Evolutionary conservation across 2,797 vertebrate species (phyloP).

Genomic region (Apogon talboti): DNA sequence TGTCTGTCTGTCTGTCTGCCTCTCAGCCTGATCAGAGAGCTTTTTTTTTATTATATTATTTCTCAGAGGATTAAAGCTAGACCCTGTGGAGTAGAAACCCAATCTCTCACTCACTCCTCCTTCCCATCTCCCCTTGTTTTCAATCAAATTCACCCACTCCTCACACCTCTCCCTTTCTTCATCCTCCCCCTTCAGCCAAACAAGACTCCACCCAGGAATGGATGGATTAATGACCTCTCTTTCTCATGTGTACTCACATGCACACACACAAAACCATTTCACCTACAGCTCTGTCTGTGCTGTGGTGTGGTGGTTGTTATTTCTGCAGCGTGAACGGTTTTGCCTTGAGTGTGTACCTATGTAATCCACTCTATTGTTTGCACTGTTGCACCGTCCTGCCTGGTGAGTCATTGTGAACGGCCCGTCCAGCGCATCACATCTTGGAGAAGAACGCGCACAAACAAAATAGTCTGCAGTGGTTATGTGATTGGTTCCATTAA

Average conservation of each 20-base stretch:
- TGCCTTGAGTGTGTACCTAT: constrained; percentile 26
- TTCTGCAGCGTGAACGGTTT: constrained; percentile 28
- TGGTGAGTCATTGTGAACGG: constrained; percentile 60
- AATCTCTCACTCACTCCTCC: constrained; percentile 34
- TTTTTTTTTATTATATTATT: constrained; percentile 57
- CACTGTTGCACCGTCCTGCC: constrained; percentile 30
- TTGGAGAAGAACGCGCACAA: constrained; percentile 47
- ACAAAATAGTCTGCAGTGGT: constrained; percentile 63
- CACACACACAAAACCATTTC: constrained; percentile 20
- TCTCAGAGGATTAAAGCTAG: constrained; percentile 64
- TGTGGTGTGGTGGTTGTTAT: constrained; percentile 26
- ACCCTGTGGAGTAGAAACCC: constrained; percentile 58
- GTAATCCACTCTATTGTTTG: constrained; percentile 32
- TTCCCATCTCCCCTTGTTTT: constrained; percentile 46
- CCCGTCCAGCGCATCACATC: constrained; percentile 47
- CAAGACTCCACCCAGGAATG: constrained; percentile 63
- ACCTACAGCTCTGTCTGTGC: constrained; percentile 47
- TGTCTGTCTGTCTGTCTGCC: constrained; percentile 11
- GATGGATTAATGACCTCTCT: constrained; percentile 70
- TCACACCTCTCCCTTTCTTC: not conserved
- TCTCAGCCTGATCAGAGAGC: constrained; percentile 54
- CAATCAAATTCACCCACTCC: constrained; percentile 51
- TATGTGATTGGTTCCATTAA: constrained; percentile 76
- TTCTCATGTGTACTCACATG: constrained; percentile 35
- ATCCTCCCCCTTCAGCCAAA: constrained; percentile 33